Evolutionary conservation across 2,797 vertebrate species (phyloP), one percentile per base, ranked within the genome.

Genomic region (Ptychobarbus kaznakovi): DNA sequence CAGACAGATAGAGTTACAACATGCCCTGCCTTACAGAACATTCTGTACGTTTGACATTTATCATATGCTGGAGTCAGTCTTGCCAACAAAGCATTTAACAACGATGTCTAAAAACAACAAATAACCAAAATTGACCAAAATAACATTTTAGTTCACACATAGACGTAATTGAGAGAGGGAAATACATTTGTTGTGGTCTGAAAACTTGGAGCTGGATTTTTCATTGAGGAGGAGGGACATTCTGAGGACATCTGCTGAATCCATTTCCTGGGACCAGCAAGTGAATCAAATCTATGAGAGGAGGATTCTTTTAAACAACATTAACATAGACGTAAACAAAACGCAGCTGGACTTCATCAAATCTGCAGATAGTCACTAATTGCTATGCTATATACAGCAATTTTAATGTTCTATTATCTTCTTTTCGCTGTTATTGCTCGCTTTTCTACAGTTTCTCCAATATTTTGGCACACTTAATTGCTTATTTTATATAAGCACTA

Each of bases 161-260:
- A 2, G 9, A 56, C 9, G 74, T 38, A 18, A 56, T 11, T 86
- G n/a, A 51, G 69, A 35, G 65, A 68, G 58, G 32, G 32, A 58
- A 85, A 77, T 61, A 10, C 0, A 3, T 78, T n/a, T 25, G 32
- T 42, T 16, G 49, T 38, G 22, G 44, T n/a, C 49, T 82, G 74
- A 68, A 85, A 79, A 65, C 74, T 53, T 15, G 20, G 35, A 22
- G 32, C 25, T 83, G 61, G 61, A 65, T 32, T 69, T 69, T 20
- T 25, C 22, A 46, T 49, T 77, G 42, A 79, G 63, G 56, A n/a
- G 70, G 32, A 66, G 61, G 79, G 73, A 74, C 61, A 85, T 86
- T 56, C 58, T 81, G 86, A 15, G 11, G 73, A 92, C 94, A 94
- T 89, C 83, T 94, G 94, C 89, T 85, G 90, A 94, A 94, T 56